Conservation (phyloP, 2,797 vertebrate genomes). For the Remorina albescens region DNA sequence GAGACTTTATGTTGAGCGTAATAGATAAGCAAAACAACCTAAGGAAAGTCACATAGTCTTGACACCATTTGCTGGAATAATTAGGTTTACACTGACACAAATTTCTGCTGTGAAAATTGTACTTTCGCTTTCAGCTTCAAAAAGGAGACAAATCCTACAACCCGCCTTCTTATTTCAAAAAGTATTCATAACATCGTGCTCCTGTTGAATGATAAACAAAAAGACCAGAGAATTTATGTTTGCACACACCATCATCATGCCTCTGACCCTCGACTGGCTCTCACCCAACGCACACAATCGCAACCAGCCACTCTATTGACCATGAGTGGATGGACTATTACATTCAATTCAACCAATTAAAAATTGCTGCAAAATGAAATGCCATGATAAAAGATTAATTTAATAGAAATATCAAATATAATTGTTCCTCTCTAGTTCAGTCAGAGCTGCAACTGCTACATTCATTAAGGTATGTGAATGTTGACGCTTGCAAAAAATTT, state of each 20-base stretch:
- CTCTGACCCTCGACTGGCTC: background rate
- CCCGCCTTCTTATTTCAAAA: background rate
- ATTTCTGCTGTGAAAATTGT: background rate
- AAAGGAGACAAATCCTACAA: background rate
- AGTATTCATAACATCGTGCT: background rate
- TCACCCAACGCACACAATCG: no score
- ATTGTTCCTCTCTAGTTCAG: background rate
- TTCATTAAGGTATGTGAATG: background rate
- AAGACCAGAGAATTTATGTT: background rate
- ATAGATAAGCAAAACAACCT: background rate
- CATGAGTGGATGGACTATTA: background rate
- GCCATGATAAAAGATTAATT: slow-evolving; percentile 9
- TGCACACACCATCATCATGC: background rate
- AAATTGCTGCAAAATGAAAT: slow-evolving; percentile 3
- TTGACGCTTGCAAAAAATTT: background rate
- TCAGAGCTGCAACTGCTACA: background rate
- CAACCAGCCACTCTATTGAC: background rate
- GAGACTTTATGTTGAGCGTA: background rate
- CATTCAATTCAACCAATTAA: slow-evolving; percentile 16
- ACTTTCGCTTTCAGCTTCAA: background rate
- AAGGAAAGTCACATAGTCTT: background rate
- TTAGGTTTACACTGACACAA: background rate
- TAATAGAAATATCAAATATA: slow-evolving; percentile 1
- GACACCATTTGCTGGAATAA: background rate
- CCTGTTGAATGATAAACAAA: background rate